Evolutionary conservation across 2,888 invertebrate species (phyloP), one percentile per base, ranked within the genome.

Genomic region (Dolomedes plantarius): DNA sequence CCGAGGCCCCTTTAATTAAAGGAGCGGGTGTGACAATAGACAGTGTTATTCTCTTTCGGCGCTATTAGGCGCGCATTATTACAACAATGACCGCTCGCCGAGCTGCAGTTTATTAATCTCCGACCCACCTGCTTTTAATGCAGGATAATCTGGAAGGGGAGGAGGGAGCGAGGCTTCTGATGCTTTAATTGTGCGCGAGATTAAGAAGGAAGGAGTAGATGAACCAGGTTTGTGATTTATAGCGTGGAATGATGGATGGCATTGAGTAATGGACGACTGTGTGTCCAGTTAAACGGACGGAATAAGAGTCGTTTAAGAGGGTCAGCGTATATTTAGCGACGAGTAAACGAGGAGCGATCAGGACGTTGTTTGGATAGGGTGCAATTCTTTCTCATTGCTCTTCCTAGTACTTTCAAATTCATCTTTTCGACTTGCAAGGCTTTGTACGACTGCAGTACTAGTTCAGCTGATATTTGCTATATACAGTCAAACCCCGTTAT

Each of bases 21-120:
- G 77, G 56, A 77, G 68, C 77, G 77, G 77, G 83, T 78, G 83
- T 85, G 83, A 85, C 83, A 85, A 77, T 85, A 41, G 83, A 85
- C 83, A 19, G 67, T 82, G 75, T 82, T n/a, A 75, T 62, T 71
- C 71, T 71, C 75, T 75, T 74, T 73, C 80, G 31, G 73, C 69
- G 75, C 82, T 82, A 82, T 82, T 75, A 82, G 81, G 74, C 74
- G 69, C 41, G 46, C 82, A 67, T 76, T 82, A 82, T 82, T 82
- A 82, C 82, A 75, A 82, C 82, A 75, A 82, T 75, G 82, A 64
- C 50, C 62, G 32, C 27, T 62, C 78, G 68, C 73, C 67, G 27
- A 32, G 36, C 67, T 56, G 80, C 62, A 62, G 73, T 81, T 82
- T 82, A 82, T 82, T 82, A 82, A 82, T 82, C 81, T 75, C 46